Evolutionary conservation across 2,113 vertebrate genomes (phyloP).

Genomic region (Grammomys dolichurus): DNA sequence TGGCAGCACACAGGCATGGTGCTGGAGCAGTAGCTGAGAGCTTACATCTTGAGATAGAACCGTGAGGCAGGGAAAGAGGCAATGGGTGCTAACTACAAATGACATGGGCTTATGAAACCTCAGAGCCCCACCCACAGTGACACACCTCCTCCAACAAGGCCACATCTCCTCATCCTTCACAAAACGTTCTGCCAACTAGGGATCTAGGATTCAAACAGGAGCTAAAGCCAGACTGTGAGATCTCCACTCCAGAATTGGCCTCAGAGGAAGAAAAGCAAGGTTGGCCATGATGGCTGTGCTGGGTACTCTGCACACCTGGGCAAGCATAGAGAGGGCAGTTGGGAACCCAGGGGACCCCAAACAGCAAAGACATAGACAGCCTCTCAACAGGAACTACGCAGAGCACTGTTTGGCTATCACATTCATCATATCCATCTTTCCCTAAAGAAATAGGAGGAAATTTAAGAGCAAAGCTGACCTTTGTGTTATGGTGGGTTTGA

Average conservation of each 20-base stretch:
- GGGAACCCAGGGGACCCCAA: conserved; percentile 56
- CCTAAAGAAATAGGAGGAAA: not conserved
- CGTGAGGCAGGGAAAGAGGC: not conserved
- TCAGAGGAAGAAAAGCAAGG: not conserved
- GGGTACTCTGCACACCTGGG: rapidly evolving
- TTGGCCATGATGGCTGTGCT: not conserved
- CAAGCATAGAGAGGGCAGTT: not conserved
- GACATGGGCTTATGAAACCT: not conserved
- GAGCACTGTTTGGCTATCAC: not conserved
- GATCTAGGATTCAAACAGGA: not conserved
- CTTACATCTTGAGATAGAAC: not conserved
- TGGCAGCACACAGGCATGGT: not conserved
- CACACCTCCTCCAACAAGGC: not conserved
- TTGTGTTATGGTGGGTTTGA: not conserved
- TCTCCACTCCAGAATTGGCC: not conserved
- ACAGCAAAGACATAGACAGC: not conserved
- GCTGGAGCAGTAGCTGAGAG: not conserved
- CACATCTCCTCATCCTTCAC: not conserved
- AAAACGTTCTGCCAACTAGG: not conserved
- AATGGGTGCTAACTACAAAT: not conserved
- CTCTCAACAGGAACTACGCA: not conserved
- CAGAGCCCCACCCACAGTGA: not conserved
- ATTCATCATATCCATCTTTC: not conserved
- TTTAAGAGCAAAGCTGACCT: not conserved
- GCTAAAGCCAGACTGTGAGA: not conserved